phyloP scores from a whole-genome alignment of 2,113 vertebrate genomes.

The Petroica traversi region DNA sequence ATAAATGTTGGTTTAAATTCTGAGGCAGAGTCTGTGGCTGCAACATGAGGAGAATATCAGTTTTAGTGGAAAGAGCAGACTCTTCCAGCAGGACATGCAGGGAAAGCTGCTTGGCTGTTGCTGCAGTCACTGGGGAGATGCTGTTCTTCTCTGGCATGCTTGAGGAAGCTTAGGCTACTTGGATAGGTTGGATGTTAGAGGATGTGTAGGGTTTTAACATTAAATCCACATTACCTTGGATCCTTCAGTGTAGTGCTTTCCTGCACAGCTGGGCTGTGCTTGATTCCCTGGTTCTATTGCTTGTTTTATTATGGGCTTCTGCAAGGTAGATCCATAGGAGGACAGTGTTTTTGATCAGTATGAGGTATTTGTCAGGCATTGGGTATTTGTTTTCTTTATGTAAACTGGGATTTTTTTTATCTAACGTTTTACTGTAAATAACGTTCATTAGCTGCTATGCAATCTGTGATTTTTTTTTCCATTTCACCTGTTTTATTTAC shows the following conservation, averaged over 20 bases:
- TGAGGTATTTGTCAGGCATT: not conserved
- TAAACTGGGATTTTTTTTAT: not conserved
- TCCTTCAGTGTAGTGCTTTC: not conserved
- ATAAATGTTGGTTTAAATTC: not conserved
- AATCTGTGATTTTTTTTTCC: not conserved
- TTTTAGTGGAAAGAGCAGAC: not conserved
- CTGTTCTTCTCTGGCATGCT: not conserved
- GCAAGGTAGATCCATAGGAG: not conserved
- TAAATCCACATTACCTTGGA: not conserved
- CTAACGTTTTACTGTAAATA: not conserved
- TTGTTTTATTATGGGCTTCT: not conserved
- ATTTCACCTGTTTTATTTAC: not conserved
- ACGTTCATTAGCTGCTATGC: not conserved
- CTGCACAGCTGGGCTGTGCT: not conserved
- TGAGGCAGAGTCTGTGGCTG: not conserved
- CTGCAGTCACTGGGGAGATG: not conserved
- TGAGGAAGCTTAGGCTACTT: not conserved
- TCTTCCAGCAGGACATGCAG: not conserved
- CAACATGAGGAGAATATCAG: not conserved
- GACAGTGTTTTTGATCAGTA: not conserved
- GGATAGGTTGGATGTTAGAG: not conserved
- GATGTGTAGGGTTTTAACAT: not conserved
- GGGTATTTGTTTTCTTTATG: not conserved
- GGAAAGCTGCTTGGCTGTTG: not conserved
- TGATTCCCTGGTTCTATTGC: not conserved